Evolutionary conservation across 2,797 vertebrate species (phyloP).

Genomic region (Falco berigora): DNA sequence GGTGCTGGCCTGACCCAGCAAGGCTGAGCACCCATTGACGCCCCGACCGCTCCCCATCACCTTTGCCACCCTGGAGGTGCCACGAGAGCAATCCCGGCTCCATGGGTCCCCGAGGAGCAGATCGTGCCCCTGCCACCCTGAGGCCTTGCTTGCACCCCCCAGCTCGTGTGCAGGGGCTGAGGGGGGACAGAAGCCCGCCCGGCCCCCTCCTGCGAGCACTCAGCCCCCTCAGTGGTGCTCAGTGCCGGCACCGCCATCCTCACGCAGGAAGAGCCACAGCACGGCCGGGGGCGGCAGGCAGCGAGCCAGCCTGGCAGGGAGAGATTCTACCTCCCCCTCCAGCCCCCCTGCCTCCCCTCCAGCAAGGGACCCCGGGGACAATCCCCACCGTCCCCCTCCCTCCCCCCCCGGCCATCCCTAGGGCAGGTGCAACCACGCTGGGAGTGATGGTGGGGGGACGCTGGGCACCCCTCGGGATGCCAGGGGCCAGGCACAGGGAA

Average conservation of each 20-base stretch:
- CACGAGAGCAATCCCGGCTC: neutral
- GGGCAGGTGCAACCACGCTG: neutral
- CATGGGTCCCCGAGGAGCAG: neutral
- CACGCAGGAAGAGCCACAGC: neutral
- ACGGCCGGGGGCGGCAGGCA: neutral
- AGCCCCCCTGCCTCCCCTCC: neutral
- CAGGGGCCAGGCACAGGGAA: neutral
- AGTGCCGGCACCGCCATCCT: rapidly evolving
- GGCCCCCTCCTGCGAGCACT: rapidly evolving
- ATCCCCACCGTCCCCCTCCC: neutral
- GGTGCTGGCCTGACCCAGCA: neutral
- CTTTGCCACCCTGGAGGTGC: neutral
- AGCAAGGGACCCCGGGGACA: neutral
- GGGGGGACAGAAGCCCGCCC: neutral
- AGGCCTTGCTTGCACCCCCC: neutral
- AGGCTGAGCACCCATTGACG: neutral
- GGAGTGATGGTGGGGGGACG: rapidly evolving
- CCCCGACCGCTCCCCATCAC: neutral
- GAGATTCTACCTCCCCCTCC: neutral
- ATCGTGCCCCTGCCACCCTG: neutral
- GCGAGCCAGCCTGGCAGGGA: neutral
- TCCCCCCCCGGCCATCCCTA: neutral
- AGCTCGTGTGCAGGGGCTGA: neutral
- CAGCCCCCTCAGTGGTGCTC: neutral
- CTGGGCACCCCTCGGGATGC: neutral